These are phyloP conservation scores for Felis catus DNA, from an alignment of 2,113 vertebrate genomes.

Conservation along the genomic window F.catus_Fca126_mat1.0 CM031419.1:59736001-59736500, in stretches of 20 bases:
- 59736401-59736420: conserved; percentile 68
- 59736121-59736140: background rate
- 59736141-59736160: background rate
- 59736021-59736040: background rate
- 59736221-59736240: background rate
- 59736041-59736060: background rate
- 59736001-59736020: background rate
- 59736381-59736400: conserved; percentile 47
- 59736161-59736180: background rate
- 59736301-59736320: background rate
- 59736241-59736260: background rate
- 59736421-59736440: conserved; percentile 76
- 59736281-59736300: background rate
- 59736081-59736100: background rate
- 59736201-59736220: background rate
- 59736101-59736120: background rate
- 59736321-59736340: background rate
- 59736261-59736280: background rate
- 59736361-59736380: background rate
- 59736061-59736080: background rate
- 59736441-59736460: conserved; percentile 69
- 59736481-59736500: conserved; percentile 73
- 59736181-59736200: background rate
- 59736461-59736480: conserved; percentile 62
- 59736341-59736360: background rate